A percentile compares a stretch with the other conserved stretches of the same genome.
Evolutionary conservation across 2,797 vertebrate genomes (phyloP).

Genomic region (Microctenopoma stevenorrisi): DNA sequence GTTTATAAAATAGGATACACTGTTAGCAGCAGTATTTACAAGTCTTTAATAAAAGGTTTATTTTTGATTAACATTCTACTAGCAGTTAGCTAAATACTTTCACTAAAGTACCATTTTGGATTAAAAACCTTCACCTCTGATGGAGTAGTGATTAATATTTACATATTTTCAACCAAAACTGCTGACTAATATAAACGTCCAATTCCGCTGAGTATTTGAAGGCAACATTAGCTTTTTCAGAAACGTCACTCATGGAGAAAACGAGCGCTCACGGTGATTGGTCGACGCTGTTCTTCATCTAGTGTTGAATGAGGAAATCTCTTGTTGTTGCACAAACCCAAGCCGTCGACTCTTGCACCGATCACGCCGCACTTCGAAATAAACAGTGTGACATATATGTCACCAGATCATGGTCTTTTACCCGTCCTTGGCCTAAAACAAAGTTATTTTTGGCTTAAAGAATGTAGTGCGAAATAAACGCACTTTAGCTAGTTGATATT

Average conservation of each 20-base stretch:
- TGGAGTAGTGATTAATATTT: no score
- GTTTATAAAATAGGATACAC: no score
- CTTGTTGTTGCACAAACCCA: neutral
- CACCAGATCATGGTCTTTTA: neutral
- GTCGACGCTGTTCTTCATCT: conserved; percentile 35
- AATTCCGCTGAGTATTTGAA: conserved; percentile 2
- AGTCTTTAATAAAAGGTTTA: no score
- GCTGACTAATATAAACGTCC: no score
- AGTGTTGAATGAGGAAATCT: conserved; percentile 48
- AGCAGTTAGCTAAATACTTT: no score
- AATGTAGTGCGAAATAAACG: neutral
- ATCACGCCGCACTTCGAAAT: neutral
- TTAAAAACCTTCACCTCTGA: neutral
- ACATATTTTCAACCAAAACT: no score
- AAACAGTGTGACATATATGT: neutral
- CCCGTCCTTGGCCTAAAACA: conserved; percentile 4
- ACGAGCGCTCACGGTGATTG: conserved; percentile 54
- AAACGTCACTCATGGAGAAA: conserved; percentile 21
- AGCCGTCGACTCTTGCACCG: neutral
- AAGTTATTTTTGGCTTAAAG: conserved; percentile 3
- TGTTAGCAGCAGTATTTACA: no score
- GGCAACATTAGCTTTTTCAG: conserved; percentile 21
- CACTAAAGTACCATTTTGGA: neutral
- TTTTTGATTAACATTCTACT: no score
- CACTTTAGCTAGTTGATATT: no score